Evolutionary conservation across 2,797 vertebrate genomes (phyloP).

Genomic region (Spinus pinus): DNA sequence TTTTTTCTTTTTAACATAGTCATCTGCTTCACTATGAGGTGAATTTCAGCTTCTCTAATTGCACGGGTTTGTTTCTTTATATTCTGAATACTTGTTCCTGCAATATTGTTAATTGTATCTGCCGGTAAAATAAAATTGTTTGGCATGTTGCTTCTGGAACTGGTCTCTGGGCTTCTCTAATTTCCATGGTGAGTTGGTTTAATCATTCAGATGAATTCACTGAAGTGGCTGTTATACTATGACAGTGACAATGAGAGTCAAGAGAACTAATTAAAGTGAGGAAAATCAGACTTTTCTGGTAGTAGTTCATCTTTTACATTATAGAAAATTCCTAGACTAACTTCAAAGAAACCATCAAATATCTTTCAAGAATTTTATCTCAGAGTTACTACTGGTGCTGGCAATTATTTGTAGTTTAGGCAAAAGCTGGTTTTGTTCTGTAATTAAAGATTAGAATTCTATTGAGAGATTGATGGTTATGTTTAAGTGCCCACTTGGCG

Average conservation of each 20-base stretch:
- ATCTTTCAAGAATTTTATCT: not conserved
- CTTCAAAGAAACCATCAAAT: not conserved
- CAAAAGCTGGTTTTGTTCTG: not conserved
- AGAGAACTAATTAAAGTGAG: not conserved
- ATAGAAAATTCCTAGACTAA: not conserved
- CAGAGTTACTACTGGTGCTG: not conserved
- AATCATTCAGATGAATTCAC: conserved; percentile 1
- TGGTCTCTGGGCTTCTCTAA: conserved; percentile 9
- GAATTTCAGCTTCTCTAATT: not conserved
- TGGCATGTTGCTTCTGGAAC: not conserved
- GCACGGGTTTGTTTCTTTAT: not conserved
- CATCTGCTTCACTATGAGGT: not conserved
- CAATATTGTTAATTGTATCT: conserved; percentile 2
- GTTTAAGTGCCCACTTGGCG: not conserved
- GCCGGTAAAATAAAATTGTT: not conserved
- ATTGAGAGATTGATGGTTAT: not conserved
- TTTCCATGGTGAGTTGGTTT: conserved; percentile 1
- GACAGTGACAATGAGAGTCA: not conserved
- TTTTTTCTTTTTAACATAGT: not conserved
- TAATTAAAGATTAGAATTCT: not conserved
- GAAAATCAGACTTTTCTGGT: not conserved
- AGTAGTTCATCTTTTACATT: not conserved
- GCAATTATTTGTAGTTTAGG: not conserved
- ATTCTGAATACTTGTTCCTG: not conserved
- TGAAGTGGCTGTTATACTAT: not conserved